Evolutionary conservation across 2,113 vertebrate species (phyloP), one percentile per base, ranked within the genome.

Genomic region (Boleophthalmus pectinirostris): DNA sequence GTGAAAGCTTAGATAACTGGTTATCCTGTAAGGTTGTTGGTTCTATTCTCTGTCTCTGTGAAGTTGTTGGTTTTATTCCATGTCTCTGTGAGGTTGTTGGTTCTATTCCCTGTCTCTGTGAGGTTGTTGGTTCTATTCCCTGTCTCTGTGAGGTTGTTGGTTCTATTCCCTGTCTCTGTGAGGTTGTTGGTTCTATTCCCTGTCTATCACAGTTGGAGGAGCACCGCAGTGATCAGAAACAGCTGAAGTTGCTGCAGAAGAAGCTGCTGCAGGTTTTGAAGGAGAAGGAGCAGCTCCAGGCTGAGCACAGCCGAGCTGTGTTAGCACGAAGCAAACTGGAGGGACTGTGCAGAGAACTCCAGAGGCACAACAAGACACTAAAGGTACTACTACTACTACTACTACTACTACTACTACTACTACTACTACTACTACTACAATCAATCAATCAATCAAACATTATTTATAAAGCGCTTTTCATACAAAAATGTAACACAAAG

Each of bases 301-400:
- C 95, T 0, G 98, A 99, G 66, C 97, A 99, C 88, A 99, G 96
- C 88, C 91, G 95, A 78, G 96, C 96, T 0, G 91, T 99, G 64
- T 91, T 99, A 0, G 97, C 98, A 15, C 95, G 98, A 21, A 99
- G 97, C 89, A 99, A 99, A 86, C 94, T 99, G 0, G 98, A 99
- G 86, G 94, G 96, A 51, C 93, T 99, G 53, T 99, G 98, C 78
- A 90, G 97, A 23, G 97, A 99, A 88, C 94, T 99, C 80, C 98
- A 99, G 91, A 94, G 98, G 78, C 98, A 99, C 92, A 99, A 99
- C 91, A 99, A 97, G 91, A 99, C 96, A 0, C 88, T 99, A 43
- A 99, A 99, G 96, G 98, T 98, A 80, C 43, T 23, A 1, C 12
- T 25, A 13, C 54, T 13, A 4, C 54, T 56, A 13, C n/a, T 13